Evolutionary conservation across 2,888 invertebrate genomes (phyloP).

Genomic region (Ormia ochracea): DNA sequence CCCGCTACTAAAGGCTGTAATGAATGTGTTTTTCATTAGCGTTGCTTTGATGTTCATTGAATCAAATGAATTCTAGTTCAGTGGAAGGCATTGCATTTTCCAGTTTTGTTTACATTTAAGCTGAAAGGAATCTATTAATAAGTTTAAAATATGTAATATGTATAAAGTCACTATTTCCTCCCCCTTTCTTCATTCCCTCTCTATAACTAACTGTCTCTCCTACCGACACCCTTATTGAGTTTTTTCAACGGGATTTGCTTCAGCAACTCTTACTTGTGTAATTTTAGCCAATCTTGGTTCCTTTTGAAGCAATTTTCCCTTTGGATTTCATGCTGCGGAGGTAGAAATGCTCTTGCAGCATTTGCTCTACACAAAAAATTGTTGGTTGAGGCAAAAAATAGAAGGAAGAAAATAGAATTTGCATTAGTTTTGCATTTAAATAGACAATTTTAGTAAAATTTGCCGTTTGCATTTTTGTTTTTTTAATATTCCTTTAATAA

Average conservation of each 20-base stretch:
- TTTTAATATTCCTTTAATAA: slow-evolving; percentile 22
- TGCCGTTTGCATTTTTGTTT: not conserved
- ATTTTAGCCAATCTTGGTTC: slow-evolving; percentile 6
- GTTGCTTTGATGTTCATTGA: slow-evolving; percentile 41
- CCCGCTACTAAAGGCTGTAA: not conserved
- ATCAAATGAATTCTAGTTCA: slow-evolving; percentile 36
- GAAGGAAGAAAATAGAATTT: slow-evolving; percentile 6
- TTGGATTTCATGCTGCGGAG: not conserved
- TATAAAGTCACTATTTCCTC: not conserved
- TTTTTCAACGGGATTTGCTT: not conserved
- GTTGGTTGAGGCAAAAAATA: not conserved
- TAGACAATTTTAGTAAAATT: slow-evolving; percentile 23
- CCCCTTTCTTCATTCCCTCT: no score
- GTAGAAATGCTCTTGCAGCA: slow-evolving; percentile 7
- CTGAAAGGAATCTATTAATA: slow-evolving; percentile 37
- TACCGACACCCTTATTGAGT: no score
- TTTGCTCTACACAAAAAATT: not conserved
- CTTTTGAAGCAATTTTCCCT: not conserved
- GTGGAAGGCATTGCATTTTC: not conserved
- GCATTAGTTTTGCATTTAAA: slow-evolving; percentile 50
- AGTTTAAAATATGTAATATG: slow-evolving; percentile 7
- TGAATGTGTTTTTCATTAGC: slow-evolving; percentile 23
- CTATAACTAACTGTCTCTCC: no score
- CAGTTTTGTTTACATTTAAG: not conserved
- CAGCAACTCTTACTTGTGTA: slow-evolving; percentile 9